phyloP scores from a whole-genome alignment of 1,140 invertebrate genomes.

The Sesamia nonagrioides region DNA sequence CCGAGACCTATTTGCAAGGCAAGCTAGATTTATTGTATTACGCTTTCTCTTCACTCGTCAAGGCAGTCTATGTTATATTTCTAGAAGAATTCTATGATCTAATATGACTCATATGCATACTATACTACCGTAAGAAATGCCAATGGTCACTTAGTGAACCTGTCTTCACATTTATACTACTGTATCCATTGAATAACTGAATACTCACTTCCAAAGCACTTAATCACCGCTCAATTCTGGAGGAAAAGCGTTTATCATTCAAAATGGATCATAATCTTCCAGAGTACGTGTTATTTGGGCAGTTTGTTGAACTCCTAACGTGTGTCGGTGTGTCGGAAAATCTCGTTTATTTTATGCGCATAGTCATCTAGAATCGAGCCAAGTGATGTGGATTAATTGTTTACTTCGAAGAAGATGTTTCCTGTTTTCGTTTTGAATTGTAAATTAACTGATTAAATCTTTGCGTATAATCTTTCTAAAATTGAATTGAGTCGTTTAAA shows the following conservation, averaged over 20 bases:
- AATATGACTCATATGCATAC: not conserved
- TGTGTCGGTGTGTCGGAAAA: not conserved
- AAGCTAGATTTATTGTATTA: no score
- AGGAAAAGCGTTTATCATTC: conserved; percentile 13
- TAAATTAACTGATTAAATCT: conserved; percentile 20
- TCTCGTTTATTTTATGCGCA: conserved; percentile 27
- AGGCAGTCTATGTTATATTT: not conserved
- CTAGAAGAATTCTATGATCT: not conserved
- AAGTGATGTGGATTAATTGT: conserved; percentile 43
- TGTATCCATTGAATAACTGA: not conserved
- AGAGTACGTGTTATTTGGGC: conserved; percentile 1
- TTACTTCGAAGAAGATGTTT: conserved; percentile 5
- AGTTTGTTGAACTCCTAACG: conserved; percentile 38
- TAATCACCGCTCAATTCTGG: not conserved
- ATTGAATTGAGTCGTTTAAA: not conserved
- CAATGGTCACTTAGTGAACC: no score
- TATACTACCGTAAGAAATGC: no score
- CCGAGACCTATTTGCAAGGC: no score
- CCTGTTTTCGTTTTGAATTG: conserved; percentile 1
- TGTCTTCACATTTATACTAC: not conserved
- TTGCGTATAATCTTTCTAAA: not conserved
- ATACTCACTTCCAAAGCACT: not conserved
- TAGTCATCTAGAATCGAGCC: conserved; percentile 37
- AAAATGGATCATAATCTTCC: conserved; percentile 18
- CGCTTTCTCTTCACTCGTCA: not conserved